These are phyloP conservation scores for Temnothorax longispinosus DNA, from an alignment of 1,140 invertebrate species.

Conservation along the genomic window DNA sequence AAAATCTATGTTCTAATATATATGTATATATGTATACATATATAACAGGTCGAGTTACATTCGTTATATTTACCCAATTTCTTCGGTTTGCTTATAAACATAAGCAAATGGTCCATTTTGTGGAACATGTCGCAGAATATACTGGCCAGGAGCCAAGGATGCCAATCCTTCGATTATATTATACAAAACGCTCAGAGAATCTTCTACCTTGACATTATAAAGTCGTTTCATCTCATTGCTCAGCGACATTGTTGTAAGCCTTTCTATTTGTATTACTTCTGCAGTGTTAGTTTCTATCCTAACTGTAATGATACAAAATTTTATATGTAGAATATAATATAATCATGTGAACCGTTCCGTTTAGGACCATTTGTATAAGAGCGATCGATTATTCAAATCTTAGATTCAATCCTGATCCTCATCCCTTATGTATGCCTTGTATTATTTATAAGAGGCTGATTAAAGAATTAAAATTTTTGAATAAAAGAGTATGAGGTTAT, in stretches of 20 bases:
- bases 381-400: not conserved
- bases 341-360: not conserved
- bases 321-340: conserved; percentile 14
- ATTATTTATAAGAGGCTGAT: not conserved
- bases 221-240: conserved; percentile 79
- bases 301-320: conserved; percentile 76
- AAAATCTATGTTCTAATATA: not conserved
- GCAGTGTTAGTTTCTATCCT: conserved; percentile 75
- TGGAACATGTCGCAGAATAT: conserved; percentile 82
- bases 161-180: conserved; percentile 80
- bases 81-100: conserved; percentile 75
- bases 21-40: not conserved
- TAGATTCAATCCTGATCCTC: not conserved
- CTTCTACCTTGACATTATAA: conserved; percentile 79
- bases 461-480: not conserved
- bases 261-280: conserved; percentile 83
- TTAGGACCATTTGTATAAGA: not conserved
- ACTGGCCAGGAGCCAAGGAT: conserved; percentile 79
- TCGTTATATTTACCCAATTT: conserved; percentile 57
- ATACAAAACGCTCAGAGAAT: conserved; percentile 79
- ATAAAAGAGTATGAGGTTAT: not conserved
- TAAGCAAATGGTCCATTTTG: conserved; percentile 82
- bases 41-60: not conserved
- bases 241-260: conserved; percentile 78
- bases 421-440: not conserved